Conservation (phyloP, 2,888 invertebrate genomes). For the Ophion slaviceki region DNA sequence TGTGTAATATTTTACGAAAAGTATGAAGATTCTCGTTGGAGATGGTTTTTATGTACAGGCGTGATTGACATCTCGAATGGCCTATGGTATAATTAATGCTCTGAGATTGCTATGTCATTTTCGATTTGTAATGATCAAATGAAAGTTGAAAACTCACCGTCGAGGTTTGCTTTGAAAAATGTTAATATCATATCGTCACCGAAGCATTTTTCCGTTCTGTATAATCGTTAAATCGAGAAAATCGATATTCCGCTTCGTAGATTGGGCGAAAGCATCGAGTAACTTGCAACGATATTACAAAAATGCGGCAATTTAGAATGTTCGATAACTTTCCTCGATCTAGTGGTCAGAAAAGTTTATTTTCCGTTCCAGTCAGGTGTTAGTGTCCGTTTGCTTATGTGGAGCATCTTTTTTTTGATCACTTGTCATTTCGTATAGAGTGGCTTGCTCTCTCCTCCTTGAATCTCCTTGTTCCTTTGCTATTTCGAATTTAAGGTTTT, state of each 20-base stretch:
- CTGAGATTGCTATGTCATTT: slow-evolving; percentile 30
- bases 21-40: slow-evolving; percentile 12
- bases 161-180: not conserved
- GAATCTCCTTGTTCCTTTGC: no score
- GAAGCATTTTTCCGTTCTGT: not conserved
- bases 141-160: not conserved
- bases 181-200: not conserved
- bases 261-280: not conserved
- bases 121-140: not conserved
- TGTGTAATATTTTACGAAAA: slow-evolving; percentile 13
- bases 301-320: slow-evolving; percentile 1
- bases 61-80: slow-evolving; percentile 52
- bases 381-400: no score
- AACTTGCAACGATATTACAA: slow-evolving; percentile 15
- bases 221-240: slow-evolving; percentile 7
- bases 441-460: no score
- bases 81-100: slow-evolving; percentile 23
- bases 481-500: no score
- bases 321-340: not conserved
- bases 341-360: not conserved
- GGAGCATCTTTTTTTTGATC: no score
- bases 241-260: slow-evolving; percentile 19
- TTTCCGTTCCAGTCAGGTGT: no score
- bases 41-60: slow-evolving; percentile 61
- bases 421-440: no score